Conservation (phyloP, 2,113 vertebrate genomes). For the Podocnemis expansa region DNA sequence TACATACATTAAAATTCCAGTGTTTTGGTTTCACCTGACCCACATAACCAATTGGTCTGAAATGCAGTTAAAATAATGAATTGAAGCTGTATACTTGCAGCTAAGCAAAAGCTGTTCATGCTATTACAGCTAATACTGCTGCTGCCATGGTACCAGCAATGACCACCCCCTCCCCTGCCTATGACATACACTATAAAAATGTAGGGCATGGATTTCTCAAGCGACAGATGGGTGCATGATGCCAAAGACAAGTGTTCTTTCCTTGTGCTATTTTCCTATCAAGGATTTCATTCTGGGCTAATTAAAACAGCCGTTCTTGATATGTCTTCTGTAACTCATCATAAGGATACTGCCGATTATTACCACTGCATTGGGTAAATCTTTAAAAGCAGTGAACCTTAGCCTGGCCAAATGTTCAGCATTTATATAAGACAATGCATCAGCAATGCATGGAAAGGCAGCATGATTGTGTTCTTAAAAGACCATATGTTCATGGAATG, state of each 20-base stretch:
- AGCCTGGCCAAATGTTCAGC: neutral
- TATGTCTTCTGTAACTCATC: neutral
- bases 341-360: neutral
- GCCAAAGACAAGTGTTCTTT: neutral
- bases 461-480: neutral
- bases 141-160: neutral
- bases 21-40: neutral
- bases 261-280: neutral
- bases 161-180: neutral
- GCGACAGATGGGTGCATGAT: neutral
- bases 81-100: neutral
- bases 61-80: neutral
- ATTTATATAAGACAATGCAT: neutral
- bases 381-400: conserved; percentile 4
- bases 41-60: neutral
- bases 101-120: neutral
- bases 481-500: neutral
- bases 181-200: neutral
- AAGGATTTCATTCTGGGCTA: neutral
- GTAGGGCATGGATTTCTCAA: neutral
- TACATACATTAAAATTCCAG: neutral
- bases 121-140: neutral
- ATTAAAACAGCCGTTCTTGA: neutral
- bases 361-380: neutral
- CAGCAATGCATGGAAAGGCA: neutral